These are phyloP conservation scores for Aleadryas rufinucha DNA, from an alignment of 2,113 vertebrate species.

Conservation along the genomic window DNA sequence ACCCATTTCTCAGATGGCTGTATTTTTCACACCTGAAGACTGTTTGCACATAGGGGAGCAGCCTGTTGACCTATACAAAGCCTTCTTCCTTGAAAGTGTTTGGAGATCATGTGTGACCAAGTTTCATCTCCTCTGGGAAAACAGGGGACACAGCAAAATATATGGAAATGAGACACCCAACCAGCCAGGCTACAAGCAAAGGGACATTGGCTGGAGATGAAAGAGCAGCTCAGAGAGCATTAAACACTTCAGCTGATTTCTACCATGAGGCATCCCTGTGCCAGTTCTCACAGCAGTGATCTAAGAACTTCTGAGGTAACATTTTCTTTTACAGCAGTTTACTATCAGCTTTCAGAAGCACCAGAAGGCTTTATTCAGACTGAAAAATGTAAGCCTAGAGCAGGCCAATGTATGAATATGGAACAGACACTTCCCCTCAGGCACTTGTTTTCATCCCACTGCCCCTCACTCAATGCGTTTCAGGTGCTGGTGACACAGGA, in stretches of 20 bases:
- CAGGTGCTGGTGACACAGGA: not conserved
- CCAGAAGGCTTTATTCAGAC: not conserved
- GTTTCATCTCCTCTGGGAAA: not conserved
- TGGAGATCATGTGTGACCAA: not conserved
- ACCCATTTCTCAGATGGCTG: not conserved
- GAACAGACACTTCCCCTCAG: not conserved
- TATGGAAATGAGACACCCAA: not conserved
- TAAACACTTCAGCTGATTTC: not conserved
- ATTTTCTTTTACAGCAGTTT: not conserved
- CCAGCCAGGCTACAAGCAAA: not conserved
- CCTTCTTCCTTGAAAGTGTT: not conserved
- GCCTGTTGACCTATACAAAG: not conserved
- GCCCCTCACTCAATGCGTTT: not conserved
- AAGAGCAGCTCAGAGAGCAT: not conserved
- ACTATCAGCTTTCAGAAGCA: not conserved
- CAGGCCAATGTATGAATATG: accelerated
- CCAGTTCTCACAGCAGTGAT: not conserved
- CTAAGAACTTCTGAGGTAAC: not conserved
- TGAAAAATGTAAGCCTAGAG: not conserved
- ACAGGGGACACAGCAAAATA: not conserved
- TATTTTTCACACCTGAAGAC: not conserved
- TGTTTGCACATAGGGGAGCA: not conserved
- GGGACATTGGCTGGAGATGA: not conserved
- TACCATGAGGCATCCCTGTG: not conserved
- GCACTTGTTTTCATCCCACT: not conserved